Conservation (phyloP, 2,113 vertebrate genomes). For the Takifugu flavidus region DNA sequence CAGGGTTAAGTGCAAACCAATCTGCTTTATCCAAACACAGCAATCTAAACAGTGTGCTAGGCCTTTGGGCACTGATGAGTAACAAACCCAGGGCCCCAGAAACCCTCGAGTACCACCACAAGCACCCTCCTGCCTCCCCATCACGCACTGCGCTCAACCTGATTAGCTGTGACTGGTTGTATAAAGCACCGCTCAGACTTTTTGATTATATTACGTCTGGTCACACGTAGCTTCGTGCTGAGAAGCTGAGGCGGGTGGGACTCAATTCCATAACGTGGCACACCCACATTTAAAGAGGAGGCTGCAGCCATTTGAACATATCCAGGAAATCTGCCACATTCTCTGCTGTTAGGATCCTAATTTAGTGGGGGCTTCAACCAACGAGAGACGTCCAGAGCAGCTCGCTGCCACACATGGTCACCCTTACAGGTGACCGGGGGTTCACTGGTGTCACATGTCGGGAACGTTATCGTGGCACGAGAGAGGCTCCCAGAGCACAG, state of each 20-base stretch:
- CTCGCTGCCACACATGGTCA: no score
- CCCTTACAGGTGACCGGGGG: constrained; percentile 36
- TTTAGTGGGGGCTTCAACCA: no score
- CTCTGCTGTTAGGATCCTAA: no score
- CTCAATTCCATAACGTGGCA: constrained; percentile 3
- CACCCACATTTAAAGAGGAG: neutral
- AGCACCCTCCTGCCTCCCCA: constrained; percentile 27
- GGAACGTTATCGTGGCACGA: constrained; percentile 42
- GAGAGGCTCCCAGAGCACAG: constrained; percentile 52
- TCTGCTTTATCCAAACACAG: constrained; percentile 80
- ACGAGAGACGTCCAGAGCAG: no score
- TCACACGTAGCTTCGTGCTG: constrained; percentile 61
- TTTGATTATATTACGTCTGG: constrained; percentile 76
- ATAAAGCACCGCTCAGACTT: constrained; percentile 74
- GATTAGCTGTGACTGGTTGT: constrained; percentile 79
- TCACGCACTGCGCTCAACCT: constrained; percentile 51
- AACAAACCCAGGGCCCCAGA: constrained; percentile 62
- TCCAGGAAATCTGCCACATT: no score
- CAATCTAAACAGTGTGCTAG: constrained; percentile 74
- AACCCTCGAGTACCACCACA: constrained; percentile 12
- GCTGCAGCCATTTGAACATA: no score
- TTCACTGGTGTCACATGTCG: constrained; percentile 60
- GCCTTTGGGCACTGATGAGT: constrained; percentile 74
- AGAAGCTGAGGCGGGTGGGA: constrained; percentile 15
- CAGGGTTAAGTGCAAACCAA: constrained; percentile 83